A percentile compares a stretch with the other conserved stretches of the same genome.
Evolutionary conservation across 2,888 invertebrate species (phyloP).

Genomic region (Apotomis capreana): DNA sequence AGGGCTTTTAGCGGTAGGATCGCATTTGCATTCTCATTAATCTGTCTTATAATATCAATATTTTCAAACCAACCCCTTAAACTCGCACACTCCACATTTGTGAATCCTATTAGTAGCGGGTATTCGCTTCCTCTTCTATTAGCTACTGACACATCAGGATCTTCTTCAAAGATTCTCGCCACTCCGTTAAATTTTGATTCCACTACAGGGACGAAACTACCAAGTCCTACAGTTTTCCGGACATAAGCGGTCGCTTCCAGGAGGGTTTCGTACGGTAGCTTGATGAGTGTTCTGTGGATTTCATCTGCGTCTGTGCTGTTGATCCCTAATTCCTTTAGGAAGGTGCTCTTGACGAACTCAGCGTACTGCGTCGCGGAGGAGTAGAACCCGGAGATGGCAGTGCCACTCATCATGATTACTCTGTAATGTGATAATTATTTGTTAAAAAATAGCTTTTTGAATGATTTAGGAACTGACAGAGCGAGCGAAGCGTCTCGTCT

Average conservation of each 20-base stretch:
- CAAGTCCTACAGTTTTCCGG: constrained; percentile 59
- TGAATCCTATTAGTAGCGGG: constrained; percentile 68
- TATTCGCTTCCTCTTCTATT: constrained; percentile 63
- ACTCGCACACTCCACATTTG: constrained; percentile 65
- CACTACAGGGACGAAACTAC: constrained; percentile 67
- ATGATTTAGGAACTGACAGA: no score
- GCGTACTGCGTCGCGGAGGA: constrained; percentile 63
- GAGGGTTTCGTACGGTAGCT: constrained; percentile 61
- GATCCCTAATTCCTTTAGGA: constrained; percentile 71
- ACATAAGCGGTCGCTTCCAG: constrained; percentile 58
- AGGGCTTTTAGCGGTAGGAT: constrained; percentile 55
- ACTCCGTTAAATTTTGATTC: constrained; percentile 64
- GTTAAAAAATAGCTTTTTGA: no score
- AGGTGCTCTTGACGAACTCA: constrained; percentile 54
- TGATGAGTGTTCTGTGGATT: constrained; percentile 59
- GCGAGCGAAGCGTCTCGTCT: no score
- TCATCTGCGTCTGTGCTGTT: constrained; percentile 61
- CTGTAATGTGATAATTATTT: no score
- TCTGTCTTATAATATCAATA: constrained; percentile 55
- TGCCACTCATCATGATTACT: constrained; percentile 55
- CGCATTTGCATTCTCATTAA: constrained; percentile 53
- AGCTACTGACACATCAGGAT: constrained; percentile 63
- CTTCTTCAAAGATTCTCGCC: constrained; percentile 63
- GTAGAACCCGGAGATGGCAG: constrained; percentile 59
- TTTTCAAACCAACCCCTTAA: constrained; percentile 61